Evolutionary conservation across 35 echinoderm and acorn worm genomes (phyloP).

Genomic region (Ophiothrix spiculata): DNA sequence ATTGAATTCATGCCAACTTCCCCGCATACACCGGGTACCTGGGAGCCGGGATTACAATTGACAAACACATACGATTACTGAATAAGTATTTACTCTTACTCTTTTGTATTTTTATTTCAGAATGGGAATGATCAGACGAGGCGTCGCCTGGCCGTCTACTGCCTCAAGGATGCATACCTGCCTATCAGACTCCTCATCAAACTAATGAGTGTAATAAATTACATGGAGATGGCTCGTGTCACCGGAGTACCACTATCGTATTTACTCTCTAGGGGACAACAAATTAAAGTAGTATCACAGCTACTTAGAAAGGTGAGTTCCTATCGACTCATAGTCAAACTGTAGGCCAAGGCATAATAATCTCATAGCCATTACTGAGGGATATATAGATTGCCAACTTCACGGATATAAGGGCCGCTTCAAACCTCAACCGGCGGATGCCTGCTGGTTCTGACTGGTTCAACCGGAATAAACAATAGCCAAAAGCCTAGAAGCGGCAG

Average conservation of each 20-base stretch:
- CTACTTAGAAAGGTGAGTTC: conserved; percentile 85
- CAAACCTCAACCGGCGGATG: no score
- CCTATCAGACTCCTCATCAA: conserved; percentile 77
- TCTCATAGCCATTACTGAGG: not conserved
- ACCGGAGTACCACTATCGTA: conserved; percentile 91
- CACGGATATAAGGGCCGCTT: no score
- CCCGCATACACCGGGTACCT: no score
- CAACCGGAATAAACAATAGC: no score
- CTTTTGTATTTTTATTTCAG: no score
- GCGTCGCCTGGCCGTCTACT: conserved; percentile 87
- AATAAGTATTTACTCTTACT: not conserved
- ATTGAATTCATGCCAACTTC: no score
- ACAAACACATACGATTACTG: not conserved
- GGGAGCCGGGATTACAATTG: no score
- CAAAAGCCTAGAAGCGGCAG: no score
- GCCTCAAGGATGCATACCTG: conserved; percentile 93
- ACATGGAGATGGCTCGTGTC: conserved; percentile 97
- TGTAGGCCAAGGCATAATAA: not conserved
- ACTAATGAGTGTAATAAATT: conserved; percentile 91
- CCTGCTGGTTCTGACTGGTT: no score
- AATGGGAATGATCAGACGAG: conserved; percentile 94
- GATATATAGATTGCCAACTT: not conserved
- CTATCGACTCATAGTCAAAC: not conserved
- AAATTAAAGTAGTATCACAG: conserved; percentile 99
- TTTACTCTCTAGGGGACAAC: conserved; percentile 93